Base-by-base conservation (phyloP, 2,113 vertebrate genomes). In the Cnemophilus loriae region DNA sequence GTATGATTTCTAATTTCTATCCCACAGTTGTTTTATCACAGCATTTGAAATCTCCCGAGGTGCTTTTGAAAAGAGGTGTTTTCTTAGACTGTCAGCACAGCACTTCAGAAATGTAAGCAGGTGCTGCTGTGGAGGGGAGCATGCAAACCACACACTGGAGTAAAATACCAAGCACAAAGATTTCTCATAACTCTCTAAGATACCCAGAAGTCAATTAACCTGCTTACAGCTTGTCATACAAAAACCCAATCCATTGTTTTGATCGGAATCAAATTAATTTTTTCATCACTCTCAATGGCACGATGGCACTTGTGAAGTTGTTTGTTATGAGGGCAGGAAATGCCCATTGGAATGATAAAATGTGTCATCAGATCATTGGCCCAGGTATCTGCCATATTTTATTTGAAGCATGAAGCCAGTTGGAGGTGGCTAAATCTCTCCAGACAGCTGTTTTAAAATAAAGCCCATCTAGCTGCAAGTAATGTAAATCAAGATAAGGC, bases 1-100 rank as follows among this genome's bases (percentile, higher is more conserved):
- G 15, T 92, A 87, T 93, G 88, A 84, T 81, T 95, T 88, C 75
- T 91, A 95, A 93, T 97, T 96, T 96, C 78, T 89, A 53, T 55
- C 79, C 83, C 56, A 64, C 21, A 84, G 60, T 73, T 91, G 68
- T 78, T 97, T 94, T 90, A 90, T 90, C 83, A 84, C 73, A 87
- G 49, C 74, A 44, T 84, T 89, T 64, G 88, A 94, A 89, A 94
- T 61, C 59, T 96, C 87, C 90, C 91, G 77, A 87, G 44, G 80
- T 87, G 84, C 55, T 93, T 92, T 95, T 91, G 74, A 89, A 77
- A 91, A 88, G 68, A 95, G 93, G 83, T 80, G 70, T 90, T 97
- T 96, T 76, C 93, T 95, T 88, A 93, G 93, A 91, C 89, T 93
- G 70, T 86, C 85, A 90, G 81, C 64, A 67, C 47, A 79, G 74